A percentile compares a stretch with the other conserved stretches of the same genome.
These are phyloP conservation scores for Thalpophila matura DNA, from an alignment of 2,888 invertebrate species.

Conservation along the genomic window DNA sequence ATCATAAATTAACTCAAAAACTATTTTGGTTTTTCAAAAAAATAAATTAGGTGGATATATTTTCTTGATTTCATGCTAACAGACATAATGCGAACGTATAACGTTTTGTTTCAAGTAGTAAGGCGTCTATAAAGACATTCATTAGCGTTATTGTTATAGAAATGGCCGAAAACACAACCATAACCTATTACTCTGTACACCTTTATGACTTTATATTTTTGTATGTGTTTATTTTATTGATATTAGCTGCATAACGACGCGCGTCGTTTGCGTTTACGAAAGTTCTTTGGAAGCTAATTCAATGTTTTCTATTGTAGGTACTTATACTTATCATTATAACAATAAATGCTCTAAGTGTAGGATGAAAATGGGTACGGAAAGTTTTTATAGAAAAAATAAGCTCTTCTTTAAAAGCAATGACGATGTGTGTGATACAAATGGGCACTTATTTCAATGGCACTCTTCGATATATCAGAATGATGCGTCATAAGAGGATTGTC, in stretches of 20 bases:
- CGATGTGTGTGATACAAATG: conserved; percentile 27
- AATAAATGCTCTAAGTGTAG: conserved; percentile 18
- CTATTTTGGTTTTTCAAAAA: conserved; percentile 32
- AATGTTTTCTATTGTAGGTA: not conserved
- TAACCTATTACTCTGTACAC: conserved; percentile 22
- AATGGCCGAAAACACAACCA: conserved; percentile 27
- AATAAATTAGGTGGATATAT: conserved; percentile 13
- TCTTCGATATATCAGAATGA: conserved; percentile 69
- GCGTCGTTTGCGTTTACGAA: not conserved
- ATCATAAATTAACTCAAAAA: conserved; percentile 28
- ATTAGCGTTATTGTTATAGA: conserved; percentile 43
- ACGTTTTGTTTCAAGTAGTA: conserved; percentile 27
- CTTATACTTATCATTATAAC: conserved; percentile 11
- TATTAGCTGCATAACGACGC: conserved; percentile 6
- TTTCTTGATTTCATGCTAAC: conserved; percentile 21
- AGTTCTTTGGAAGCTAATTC: not conserved
- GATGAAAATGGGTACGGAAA: conserved; percentile 23
- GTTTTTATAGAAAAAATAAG: conserved; percentile 28
- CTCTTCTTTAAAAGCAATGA: conserved; percentile 30
- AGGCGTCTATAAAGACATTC: conserved; percentile 29
- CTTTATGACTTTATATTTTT: conserved; percentile 21
- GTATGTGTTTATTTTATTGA: conserved; percentile 28
- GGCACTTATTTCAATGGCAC: conserved; percentile 32
- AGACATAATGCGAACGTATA: conserved; percentile 10
- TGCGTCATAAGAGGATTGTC: conserved; percentile 72